Evolutionary conservation across 2,113 vertebrate species (phyloP), one percentile per base, ranked within the genome.

Genomic region (Cyanoliseus patagonus): DNA sequence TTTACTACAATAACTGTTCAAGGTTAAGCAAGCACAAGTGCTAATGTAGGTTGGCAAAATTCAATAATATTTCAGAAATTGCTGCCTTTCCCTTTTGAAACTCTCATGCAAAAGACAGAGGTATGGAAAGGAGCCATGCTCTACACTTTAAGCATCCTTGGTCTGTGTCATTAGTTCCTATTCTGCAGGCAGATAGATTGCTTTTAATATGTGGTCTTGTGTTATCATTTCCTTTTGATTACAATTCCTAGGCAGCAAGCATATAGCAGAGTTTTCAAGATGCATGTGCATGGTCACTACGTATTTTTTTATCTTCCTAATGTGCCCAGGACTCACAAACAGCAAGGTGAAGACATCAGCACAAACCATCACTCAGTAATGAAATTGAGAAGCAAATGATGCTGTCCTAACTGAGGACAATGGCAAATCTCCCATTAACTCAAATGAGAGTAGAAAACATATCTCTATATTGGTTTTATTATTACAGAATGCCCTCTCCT

Each of bases 341-440:
- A 88, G 52, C 49, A 79, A 90, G 94, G 88, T 89, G 94, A 96
- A 90, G 86, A 83, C 93, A 94, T 87, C 92, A 95, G 85, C 90
- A 94, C 93, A 95, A 95, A 41, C 85, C 92, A 84, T 96, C 93
- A 85, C 80, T 98, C 91, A 96, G 77, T 74, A 96, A 82, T 67
- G 70, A 94, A 93, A 96, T 16, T 64, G 83, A 88, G 73, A 94
- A 94, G 85, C 24, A 81, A 88, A 95, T 88, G 86, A 86, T 76
- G 61, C 39, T 64, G 79, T 92, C 90, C 82, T 88, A 67, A 74
- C 90, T 79, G 57, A 93, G 77, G 64, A 90, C 83, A 95, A 81
- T 72, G 73, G 76, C 90, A 95, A 92, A 94, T 93, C 83, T 95
- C 47, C 52, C 66, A 86, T 90, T 94, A 92, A 52, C 74, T 93